phyloP scores from a whole-genome alignment of 1,140 invertebrate genomes.

The Drosophila sproati region DNA sequence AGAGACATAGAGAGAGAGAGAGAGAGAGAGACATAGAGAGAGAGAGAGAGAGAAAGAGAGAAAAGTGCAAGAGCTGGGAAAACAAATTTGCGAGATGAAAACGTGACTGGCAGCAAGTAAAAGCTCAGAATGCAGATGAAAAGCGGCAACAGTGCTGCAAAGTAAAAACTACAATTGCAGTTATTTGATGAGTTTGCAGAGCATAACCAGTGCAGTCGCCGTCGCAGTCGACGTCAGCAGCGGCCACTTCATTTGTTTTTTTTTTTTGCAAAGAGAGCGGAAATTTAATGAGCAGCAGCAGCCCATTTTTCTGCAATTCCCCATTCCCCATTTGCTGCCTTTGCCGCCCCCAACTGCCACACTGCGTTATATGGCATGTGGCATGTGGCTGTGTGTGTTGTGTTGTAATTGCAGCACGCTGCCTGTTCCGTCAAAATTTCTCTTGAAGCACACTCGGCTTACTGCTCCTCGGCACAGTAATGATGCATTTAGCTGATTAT shows the following conservation, averaged over 20 bases:
- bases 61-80: slow-evolving; percentile 35
- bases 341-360: slow-evolving; percentile 6
- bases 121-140: slow-evolving; percentile 40
- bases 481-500: slow-evolving; percentile 80
- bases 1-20: no score
- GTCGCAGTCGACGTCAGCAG: slow-evolving; percentile 19
- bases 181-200: slow-evolving; percentile 82
- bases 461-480: slow-evolving; percentile 38
- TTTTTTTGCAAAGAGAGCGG: slow-evolving; percentile 73
- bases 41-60: neutral
- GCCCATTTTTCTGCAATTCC: neutral
- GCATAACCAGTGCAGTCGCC: slow-evolving; percentile 58
- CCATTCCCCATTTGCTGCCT: no score
- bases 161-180: slow-evolving; percentile 75
- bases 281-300: slow-evolving; percentile 77
- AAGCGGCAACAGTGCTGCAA: slow-evolving; percentile 60
- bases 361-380: slow-evolving; percentile 5
- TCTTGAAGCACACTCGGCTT: slow-evolving; percentile 30
- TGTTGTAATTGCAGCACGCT: slow-evolving; percentile 39
- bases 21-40: no score
- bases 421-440: slow-evolving; percentile 46
- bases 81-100: slow-evolving; percentile 57
- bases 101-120: slow-evolving; percentile 60
- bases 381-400: neutral
- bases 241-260: slow-evolving; percentile 56